Evolutionary conservation across 2,113 vertebrate genomes (phyloP), one percentile per base, ranked within the genome.

Genomic region (Ptilonorhynchus violaceus): DNA sequence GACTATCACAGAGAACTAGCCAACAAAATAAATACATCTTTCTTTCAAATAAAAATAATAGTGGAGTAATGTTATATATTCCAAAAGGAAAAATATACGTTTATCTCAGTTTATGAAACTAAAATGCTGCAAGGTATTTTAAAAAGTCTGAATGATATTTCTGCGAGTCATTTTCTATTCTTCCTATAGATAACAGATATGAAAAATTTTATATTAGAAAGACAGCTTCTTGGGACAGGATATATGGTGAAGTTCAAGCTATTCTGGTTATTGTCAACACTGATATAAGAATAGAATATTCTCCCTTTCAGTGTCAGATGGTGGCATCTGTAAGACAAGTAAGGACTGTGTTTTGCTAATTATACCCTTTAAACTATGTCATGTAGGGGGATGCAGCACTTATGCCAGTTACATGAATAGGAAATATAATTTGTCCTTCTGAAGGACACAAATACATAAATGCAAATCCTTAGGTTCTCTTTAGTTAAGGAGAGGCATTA

Each of bases 311-410:
- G 56, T 1, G 2, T 90, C 68, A 86, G 91, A 84, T 89, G 30
- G 47, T 91, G 64, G 80, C 91, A 92, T 70, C 56, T 84, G 35
- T 84, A 90, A 90, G 89, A 84, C 91, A 68, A 89, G 73, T 55
- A 55, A 82, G 52, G 44, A 35, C 69, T 91, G 47, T 73, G 42
- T 75, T 93, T 93, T 75, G 55, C 81, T 95, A 92, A 90, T 93
- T 95, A 91, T 39, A 91, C 50, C 42, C 79, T 88, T 95, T 87
- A 92, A 90, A 95, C 63, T 69, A 2, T 74, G 79, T 91, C 52
- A 14, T 88, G 79, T 77, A 83, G 39, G 15, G n/a, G 64, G 30
- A 60, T 73, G 79, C 46, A 89, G 76, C 47, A 24, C 33, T 92
- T 33, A 5, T 59, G 67, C 31, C 90, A 67, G 55, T 93, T 83